Evolutionary conservation across 2,797 vertebrate genomes (phyloP), one percentile per base, ranked within the genome.

Genomic region (Scolopax bukidnonensis): DNA sequence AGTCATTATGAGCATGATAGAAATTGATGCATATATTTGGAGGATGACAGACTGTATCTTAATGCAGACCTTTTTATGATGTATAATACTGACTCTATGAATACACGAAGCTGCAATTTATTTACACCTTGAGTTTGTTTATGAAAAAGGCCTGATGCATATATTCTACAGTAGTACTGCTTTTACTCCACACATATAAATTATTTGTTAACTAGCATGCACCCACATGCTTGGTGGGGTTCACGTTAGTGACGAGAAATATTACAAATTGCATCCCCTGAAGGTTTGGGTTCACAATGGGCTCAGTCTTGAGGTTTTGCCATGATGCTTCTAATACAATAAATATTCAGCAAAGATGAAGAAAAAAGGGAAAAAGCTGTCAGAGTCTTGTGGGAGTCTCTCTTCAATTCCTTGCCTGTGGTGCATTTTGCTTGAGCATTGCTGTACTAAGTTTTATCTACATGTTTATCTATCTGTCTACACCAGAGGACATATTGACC

Each of bases 391-490:
- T 83, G 92, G 84, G 71, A 93, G 9, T 50, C 61, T 80, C 74
- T 87, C 60, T 91, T 87, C 81, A 71, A 5, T 89, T 95, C 75
- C n/a, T 94, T 89, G 90, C 84, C 89, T 54, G 33, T 77, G 64
- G 53, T 84, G 30, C 61, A 41, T 79, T 96, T 92, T 91, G 24
- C 64, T 85, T 91, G 81, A 92, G 61, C 60, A 41, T 33, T 65
- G 57, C 78, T 80, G 10, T 68, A 64, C 40, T 17, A 74, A 74
- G 84, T 89, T 96, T 95, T 96, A 96, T 92, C 81, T 95, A 70
- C 71, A 61, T 94, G 81, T 97, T 97, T 95, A 94, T 94, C 60
- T 94, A 74, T 61, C 75, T 93, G 87, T 83, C 95, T 96, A 30
- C 78, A 91, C 45, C 33, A 57, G 81, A 77, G 87, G 78, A 96